Base-by-base conservation (phyloP, 2,888 invertebrate species). In the Sclerodermus sp. region DNA sequence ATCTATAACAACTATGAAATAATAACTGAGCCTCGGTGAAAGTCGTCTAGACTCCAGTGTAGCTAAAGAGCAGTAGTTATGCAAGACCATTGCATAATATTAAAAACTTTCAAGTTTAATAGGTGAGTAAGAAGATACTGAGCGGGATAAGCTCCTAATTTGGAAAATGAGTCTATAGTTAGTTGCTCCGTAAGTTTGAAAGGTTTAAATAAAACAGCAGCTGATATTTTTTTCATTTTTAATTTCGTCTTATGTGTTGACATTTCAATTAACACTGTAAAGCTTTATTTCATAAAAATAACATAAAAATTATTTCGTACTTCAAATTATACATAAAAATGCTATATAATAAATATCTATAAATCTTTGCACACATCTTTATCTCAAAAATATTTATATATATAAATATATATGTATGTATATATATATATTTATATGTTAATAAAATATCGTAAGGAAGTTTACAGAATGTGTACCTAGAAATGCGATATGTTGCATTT, bases 21-120 rank as follows among this genome's bases (percentile, higher is more conserved):
- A 73, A 71, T 64, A 63, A 62, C 60, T 56, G 64, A 65, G 62
- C 62, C 52, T 23, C 55, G 60, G 74, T 74, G 74, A 74, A 74
- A 74, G 74, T 59, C 56, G 67, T 66, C 65, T 66, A 63, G 60
- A 57, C 63, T 60, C 52, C 64, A 63, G 59, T 59, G 63, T 60
- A 57, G 57, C 55, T 53, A 64, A 63, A 66, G 58, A 55, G 55
- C 23, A 23, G 23, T 41, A 46, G 54, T 74, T 71, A 60, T 57
- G 71, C 62, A 73, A 73, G 51, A 49, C 42, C 45, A 56, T 73
- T 71, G 66, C 69, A 67, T 62, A 71, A 73, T 68, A 57, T 55
- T 62, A 49, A 63, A 65, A 67, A 69, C 63, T 56, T 60, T 66
- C 60, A 64, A 60, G 53, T 58, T 68, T 61, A 47, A 36, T 49